These are phyloP conservation scores for Ornithoptera alexandrae DNA, from an alignment of 2,888 invertebrate species.

Conservation along the genomic window DNA sequence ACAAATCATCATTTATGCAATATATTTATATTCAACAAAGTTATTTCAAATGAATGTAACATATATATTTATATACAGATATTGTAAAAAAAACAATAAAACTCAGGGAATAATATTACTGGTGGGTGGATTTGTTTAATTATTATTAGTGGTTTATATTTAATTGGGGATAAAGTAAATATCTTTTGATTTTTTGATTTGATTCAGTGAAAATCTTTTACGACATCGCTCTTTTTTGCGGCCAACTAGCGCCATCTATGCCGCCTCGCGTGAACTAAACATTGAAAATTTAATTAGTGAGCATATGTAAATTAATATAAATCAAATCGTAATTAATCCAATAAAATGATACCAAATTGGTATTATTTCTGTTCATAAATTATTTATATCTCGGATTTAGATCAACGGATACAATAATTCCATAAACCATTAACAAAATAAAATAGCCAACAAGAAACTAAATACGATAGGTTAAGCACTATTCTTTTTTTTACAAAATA, in stretches of 20 bases:
- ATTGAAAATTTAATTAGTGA: background rate
- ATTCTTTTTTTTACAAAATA: constrained; percentile 37
- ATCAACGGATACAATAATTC: constrained; percentile 6
- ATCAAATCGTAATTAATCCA: background rate
- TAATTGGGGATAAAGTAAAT: too few species aligned
- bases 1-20: too few species aligned
- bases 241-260: constrained; percentile 48
- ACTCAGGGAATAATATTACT: too few species aligned
- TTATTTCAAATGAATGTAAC: too few species aligned
- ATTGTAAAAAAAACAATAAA: too few species aligned
- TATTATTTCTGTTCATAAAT: background rate
- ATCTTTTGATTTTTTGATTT: too few species aligned
- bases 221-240: background rate
- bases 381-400: background rate
- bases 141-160: too few species aligned
- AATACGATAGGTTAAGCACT: constrained; percentile 30
- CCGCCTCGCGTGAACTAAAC: background rate
- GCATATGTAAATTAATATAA: background rate
- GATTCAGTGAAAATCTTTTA: too few species aligned
- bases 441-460: constrained; percentile 13
- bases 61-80: too few species aligned
- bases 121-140: too few species aligned
- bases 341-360: background rate
- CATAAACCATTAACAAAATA: constrained; percentile 6
- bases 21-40: too few species aligned